Percentiles rank a stretch among this genome's conserved stretches.
Evolutionary conservation across 1,140 invertebrate genomes (phyloP).

Genomic region (Ectropis grisescens): DNA sequence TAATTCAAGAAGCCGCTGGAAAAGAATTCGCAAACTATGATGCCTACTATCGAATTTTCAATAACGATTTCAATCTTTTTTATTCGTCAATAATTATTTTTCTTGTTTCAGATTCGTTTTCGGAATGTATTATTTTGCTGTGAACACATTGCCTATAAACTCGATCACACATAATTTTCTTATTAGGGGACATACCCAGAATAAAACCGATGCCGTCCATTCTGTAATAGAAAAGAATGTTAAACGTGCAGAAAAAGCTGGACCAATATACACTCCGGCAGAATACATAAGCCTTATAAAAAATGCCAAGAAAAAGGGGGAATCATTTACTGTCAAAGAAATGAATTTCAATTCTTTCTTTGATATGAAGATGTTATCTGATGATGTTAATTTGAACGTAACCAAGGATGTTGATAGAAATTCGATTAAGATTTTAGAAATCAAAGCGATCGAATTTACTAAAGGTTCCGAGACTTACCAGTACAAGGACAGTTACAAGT

Average conservation of each 20-base stretch:
- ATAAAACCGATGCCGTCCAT: constrained; percentile 11
- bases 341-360: constrained; percentile 9
- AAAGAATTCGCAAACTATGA: background rate
- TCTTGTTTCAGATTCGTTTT: constrained; percentile 14
- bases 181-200: constrained; percentile 13
- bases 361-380: constrained; percentile 10
- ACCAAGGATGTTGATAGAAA: too few relatives aligned
- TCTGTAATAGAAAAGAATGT: constrained; percentile 9
- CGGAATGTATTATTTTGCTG: constrained; percentile 9
- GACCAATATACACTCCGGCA: constrained; percentile 12
- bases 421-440: too few relatives aligned
- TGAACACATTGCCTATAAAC: constrained; percentile 7
- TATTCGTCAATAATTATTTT: constrained; percentile 13
- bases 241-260: constrained; percentile 7
- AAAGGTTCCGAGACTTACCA: constrained; percentile 13
- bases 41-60: constrained; percentile 20
- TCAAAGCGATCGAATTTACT: constrained; percentile 13
- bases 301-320: constrained; percentile 8
- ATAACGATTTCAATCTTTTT: constrained; percentile 30
- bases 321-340: constrained; percentile 12
- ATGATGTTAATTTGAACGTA: constrained; percentile 5
- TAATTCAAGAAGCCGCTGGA: background rate
- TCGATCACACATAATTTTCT: constrained; percentile 16
- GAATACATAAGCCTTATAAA: constrained; percentile 10
- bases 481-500: constrained; percentile 12